Percentiles rank a stretch among this genome's conserved stretches.
Conservation (phyloP, 2,888 invertebrate species). For the Clepsis dumicolana region DNA sequence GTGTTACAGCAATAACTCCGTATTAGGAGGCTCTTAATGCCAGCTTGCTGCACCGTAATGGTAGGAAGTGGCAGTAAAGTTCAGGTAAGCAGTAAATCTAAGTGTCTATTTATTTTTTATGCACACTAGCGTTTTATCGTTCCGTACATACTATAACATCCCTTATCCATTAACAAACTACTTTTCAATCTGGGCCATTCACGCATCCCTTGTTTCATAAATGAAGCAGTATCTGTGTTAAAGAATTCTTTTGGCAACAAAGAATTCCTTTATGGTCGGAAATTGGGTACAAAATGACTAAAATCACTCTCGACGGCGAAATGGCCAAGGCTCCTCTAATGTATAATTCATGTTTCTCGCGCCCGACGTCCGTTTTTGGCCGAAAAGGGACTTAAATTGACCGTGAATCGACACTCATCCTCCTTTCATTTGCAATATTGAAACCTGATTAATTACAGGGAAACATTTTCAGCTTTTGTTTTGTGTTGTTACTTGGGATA, state of each 20-base stretch:
- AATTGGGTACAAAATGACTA: constrained; percentile 44
- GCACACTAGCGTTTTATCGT: constrained; percentile 26
- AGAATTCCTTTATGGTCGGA: constrained; percentile 44
- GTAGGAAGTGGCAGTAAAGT: constrained; percentile 28
- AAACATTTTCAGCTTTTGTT: constrained; percentile 40
- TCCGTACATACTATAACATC: not conserved
- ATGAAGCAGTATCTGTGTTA: constrained; percentile 38
- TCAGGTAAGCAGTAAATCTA: constrained; percentile 34
- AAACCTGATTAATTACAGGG: constrained; percentile 62
- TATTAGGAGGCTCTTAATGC: constrained; percentile 24
- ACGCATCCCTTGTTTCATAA: constrained; percentile 23
- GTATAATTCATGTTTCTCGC: constrained; percentile 76
- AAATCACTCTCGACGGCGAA: constrained; percentile 43
- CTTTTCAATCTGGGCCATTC: constrained; percentile 18
- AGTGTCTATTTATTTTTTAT: constrained; percentile 35
- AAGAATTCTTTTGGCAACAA: constrained; percentile 35
- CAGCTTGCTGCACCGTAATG: constrained; percentile 32
- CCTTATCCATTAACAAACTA: constrained; percentile 22
- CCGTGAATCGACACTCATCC: constrained; percentile 69
- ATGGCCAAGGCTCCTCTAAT: constrained; percentile 58
- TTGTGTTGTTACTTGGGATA: constrained; percentile 28
- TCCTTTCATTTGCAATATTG: constrained; percentile 63
- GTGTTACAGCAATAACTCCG: constrained; percentile 15
- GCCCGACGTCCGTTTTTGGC: constrained; percentile 63
- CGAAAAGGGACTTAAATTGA: constrained; percentile 72